Evolutionary conservation across 2,797 vertebrate species (phyloP).

Genomic region (Arnoldichthys spilopterus): DNA sequence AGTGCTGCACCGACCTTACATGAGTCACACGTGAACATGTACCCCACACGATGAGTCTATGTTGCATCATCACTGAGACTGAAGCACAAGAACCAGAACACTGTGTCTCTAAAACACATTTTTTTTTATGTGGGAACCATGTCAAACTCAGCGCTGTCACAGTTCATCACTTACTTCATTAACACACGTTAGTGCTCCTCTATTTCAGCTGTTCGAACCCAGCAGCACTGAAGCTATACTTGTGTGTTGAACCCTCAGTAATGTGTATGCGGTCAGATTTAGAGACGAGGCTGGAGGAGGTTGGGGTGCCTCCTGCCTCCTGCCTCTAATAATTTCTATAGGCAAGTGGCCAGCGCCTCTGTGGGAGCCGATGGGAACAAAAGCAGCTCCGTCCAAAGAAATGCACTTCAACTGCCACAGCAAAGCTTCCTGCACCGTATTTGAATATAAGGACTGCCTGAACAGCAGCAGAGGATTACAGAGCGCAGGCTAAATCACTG

Average conservation of each 20-base stretch:
- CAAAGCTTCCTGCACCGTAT: background rate
- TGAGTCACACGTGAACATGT: background rate
- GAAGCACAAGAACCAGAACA: too few species aligned
- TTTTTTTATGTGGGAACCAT: too few species aligned
- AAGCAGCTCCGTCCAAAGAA: conserved; percentile 11
- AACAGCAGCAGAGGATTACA: background rate
- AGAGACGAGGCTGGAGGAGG: background rate
- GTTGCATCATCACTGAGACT: too few species aligned
- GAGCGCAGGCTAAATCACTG: background rate
- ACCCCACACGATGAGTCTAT: too few species aligned
- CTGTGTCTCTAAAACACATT: too few species aligned
- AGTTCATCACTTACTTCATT: too few species aligned
- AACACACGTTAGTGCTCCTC: too few species aligned
- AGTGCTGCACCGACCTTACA: background rate
- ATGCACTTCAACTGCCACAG: background rate
- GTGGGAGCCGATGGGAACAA: conserved; percentile 18
- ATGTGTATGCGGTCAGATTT: background rate
- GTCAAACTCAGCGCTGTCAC: too few species aligned
- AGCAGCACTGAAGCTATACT: too few species aligned
- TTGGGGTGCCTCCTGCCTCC: background rate
- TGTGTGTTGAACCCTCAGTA: background rate
- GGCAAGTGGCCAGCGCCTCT: conserved; percentile 7
- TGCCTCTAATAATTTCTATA: background rate
- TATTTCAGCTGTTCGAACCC: too few species aligned
- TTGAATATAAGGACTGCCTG: background rate